Conservation (phyloP, 2,888 invertebrate genomes). For the Pseudoips prasinana region DNA sequence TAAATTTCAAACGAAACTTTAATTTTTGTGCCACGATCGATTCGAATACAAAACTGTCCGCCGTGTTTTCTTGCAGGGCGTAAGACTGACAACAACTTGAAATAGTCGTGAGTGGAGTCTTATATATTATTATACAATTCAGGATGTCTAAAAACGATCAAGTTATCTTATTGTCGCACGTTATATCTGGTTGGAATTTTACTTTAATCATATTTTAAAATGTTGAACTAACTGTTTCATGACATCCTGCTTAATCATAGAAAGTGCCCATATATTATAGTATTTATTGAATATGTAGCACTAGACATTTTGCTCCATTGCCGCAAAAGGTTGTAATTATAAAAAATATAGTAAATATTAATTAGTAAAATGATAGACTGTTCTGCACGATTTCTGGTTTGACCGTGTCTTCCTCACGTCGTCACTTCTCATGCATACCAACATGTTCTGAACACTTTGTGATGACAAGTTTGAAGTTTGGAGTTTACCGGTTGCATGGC, state of each 20-base stretch:
- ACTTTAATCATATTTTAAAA: slow-evolving; percentile 17
- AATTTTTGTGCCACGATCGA: slow-evolving; percentile 36
- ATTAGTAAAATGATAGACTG: slow-evolving; percentile 77
- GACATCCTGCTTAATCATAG: slow-evolving; percentile 56
- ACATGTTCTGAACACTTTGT: slow-evolving; percentile 54
- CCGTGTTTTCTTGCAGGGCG: slow-evolving; percentile 50
- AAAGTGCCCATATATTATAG: slow-evolving; percentile 64
- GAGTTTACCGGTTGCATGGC: slow-evolving; percentile 39
- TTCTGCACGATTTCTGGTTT: slow-evolving; percentile 73
- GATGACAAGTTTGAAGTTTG: slow-evolving; percentile 57
- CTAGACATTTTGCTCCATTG: slow-evolving; percentile 76
- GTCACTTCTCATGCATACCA: slow-evolving; percentile 45
- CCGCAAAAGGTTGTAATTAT: slow-evolving; percentile 79
- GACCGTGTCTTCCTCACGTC: slow-evolving; percentile 45
- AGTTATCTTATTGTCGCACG: slow-evolving; percentile 13
- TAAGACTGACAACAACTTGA: slow-evolving; percentile 68
- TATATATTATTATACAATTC: slow-evolving; percentile 31
- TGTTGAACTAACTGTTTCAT: slow-evolving; percentile 43
- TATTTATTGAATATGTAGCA: slow-evolving; percentile 65
- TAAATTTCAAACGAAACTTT: slow-evolving; percentile 29
- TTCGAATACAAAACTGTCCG: slow-evolving; percentile 37
- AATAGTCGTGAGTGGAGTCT: slow-evolving; percentile 52
- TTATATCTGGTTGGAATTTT: slow-evolving; percentile 23
- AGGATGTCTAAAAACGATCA: slow-evolving; percentile 56
- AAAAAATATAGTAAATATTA: slow-evolving; percentile 68